Evolutionary conservation across 2,888 invertebrate species (phyloP), one percentile per base, ranked within the genome.

Genomic region (Heliothis peltigera): DNA sequence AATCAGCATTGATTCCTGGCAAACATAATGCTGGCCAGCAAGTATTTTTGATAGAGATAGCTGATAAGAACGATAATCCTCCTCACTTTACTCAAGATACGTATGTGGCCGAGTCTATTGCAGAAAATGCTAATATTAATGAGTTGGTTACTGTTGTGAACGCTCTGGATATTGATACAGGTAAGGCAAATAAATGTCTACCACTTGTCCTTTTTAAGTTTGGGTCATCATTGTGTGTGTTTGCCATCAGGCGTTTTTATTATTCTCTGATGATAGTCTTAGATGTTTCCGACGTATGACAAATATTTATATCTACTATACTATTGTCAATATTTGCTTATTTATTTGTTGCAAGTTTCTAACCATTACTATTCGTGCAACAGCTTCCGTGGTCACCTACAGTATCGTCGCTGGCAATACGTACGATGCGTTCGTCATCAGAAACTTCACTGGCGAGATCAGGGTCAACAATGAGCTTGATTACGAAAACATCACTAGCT

Each of bases 41-140:
- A 91, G 97, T 97, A 57, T 98, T 99, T 86, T 96, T 97, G 77
- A 98, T 99, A 82, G 97, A 97, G 85, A 98, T 99, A 47, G 98
- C 98, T 21, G 99, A 99, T 92, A 98, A 98, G 87, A 99, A 99
- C 89, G 99, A 99, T 90, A 99, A 99, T 90, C 96, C 97, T 19
- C 99, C 99, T 0, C 96, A 96, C 81, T 99, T 99, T 88, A 97
- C 97, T n/a, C 96, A 97, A 84, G 91, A 95, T 0, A 95, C 96
- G 6, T 98, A 98, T 87, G 95, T 96, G 18, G 97, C 97, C 0
- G 96, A 97, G 79, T 96, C 97, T 55, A 96, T 98, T 75, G 96
- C 96, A 32, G 99, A 99, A 92, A 97, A 98, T 89, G 97, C 98
- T 3, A 98, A 98, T 87, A 96, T 97, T 22, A 97, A 98, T 83